Percentiles rank a stretch among this genome's conserved stretches.
Conservation (phyloP, 2,888 invertebrate species). For the Tenthredo distinguenda region DNA sequence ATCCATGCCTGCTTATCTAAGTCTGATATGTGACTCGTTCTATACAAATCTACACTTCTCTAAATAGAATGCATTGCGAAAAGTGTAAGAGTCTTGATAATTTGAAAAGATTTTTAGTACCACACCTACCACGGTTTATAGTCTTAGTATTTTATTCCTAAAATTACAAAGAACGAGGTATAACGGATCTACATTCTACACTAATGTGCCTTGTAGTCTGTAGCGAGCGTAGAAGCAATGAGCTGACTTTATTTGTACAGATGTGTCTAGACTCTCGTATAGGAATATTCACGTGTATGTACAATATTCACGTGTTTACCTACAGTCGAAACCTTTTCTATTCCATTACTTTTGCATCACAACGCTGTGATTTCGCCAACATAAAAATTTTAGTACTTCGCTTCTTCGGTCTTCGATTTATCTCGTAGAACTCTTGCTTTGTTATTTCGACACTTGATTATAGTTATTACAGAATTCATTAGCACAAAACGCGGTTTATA, state of each 20-base stretch:
- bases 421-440: not conserved
- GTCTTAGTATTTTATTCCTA: not conserved
- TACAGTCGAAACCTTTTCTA: not conserved
- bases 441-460: not conserved
- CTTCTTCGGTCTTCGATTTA: not conserved
- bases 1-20: not conserved
- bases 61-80: not conserved
- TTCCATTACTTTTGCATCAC: not conserved
- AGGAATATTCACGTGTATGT: not conserved
- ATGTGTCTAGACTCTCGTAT: not conserved
- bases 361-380: not conserved
- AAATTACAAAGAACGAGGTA: constrained; percentile 2
- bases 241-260: not conserved
- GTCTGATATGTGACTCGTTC: not conserved
- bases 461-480: not conserved
- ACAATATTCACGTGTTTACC: not conserved
- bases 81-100: not conserved
- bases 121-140: not conserved
- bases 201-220: not conserved
- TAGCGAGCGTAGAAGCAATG: not conserved
- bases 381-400: not conserved
- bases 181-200: not conserved
- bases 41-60: not conserved
- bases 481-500: not conserved
- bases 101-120: not conserved